A percentile compares a stretch with the other conserved stretches of the same genome.
Evolutionary conservation across 2,888 invertebrate species (phyloP).

Genomic region (Pristionchus japonicus): DNA sequence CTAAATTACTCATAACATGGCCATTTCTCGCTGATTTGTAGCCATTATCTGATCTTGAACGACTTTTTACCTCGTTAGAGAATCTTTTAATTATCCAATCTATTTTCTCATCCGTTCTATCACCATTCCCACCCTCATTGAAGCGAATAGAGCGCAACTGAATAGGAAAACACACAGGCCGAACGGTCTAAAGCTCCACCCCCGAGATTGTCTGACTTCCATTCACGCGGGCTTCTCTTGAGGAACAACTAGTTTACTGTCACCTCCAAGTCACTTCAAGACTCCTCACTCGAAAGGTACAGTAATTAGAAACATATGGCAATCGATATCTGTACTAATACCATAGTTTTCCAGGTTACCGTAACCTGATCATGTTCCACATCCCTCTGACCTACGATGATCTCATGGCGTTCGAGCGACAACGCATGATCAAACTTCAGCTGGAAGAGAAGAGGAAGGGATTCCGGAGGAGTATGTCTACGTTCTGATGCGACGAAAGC

Average conservation of each 20-base stretch:
- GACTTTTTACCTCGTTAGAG: background rate
- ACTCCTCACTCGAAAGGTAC: background rate
- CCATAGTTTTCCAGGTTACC: no score
- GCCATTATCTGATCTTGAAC: background rate
- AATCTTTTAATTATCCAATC: background rate
- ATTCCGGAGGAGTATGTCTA: slow-evolving; percentile 14
- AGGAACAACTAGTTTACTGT: background rate
- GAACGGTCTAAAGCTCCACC: background rate
- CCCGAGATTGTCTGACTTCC: background rate
- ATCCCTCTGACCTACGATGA: slow-evolving; percentile 15
- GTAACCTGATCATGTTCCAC: slow-evolving; percentile 12
- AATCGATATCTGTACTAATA: background rate
- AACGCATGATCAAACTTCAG: background rate
- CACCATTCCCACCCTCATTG: background rate
- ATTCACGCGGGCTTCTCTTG: background rate
- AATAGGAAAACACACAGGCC: background rate
- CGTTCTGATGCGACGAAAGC: background rate
- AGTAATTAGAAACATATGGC: background rate
- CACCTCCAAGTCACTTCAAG: background rate
- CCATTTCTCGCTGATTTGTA: no score
- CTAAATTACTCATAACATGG: no score
- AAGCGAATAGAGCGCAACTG: background rate
- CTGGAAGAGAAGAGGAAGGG: slow-evolving; percentile 37
- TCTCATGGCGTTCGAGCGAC: background rate
- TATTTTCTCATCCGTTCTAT: background rate